These are phyloP conservation scores for Zygogramma bicolorata DNA, from an alignment of 2,888 invertebrate genomes.

Conservation along the genomic window DNA sequence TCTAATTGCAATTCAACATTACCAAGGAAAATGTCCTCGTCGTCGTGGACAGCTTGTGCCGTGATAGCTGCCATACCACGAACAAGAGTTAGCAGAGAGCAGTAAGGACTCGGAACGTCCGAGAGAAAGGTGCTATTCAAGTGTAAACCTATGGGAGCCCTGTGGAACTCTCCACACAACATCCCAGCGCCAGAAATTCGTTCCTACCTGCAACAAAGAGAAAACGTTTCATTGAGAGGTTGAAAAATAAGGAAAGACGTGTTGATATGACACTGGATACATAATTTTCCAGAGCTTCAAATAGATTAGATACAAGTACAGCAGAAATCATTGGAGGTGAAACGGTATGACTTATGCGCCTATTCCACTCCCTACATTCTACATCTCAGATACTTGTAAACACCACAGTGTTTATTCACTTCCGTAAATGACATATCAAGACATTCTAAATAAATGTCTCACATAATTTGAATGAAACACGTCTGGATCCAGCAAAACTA, in stretches of 20 bases:
- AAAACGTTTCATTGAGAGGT: not conserved
- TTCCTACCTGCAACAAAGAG: slow-evolving; percentile 60
- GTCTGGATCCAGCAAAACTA: too few species aligned
- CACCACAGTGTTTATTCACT: too few species aligned
- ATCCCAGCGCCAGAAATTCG: slow-evolving; percentile 65
- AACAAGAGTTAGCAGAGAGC: slow-evolving; percentile 72
- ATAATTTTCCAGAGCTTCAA: too few species aligned
- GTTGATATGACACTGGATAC: too few species aligned
- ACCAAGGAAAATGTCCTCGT: slow-evolving; percentile 78
- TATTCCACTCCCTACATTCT: too few species aligned
- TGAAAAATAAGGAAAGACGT: not conserved
- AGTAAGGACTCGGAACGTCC: slow-evolving; percentile 70
- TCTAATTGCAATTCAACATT: slow-evolving; percentile 56
- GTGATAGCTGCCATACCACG: slow-evolving; percentile 72
- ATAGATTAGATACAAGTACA: too few species aligned
- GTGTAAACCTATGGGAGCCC: slow-evolving; percentile 66
- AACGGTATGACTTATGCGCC: too few species aligned
- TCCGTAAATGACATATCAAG: too few species aligned
- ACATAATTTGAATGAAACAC: too few species aligned
- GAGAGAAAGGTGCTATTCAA: slow-evolving; percentile 64
- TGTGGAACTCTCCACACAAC: slow-evolving; percentile 70
- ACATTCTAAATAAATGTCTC: too few species aligned
- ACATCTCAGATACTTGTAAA: too few species aligned
- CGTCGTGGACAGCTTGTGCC: slow-evolving; percentile 69
- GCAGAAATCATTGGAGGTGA: too few species aligned